phyloP scores from a whole-genome alignment of 1,140 invertebrate species.

The Macrobrachium rosenbergii region DNA sequence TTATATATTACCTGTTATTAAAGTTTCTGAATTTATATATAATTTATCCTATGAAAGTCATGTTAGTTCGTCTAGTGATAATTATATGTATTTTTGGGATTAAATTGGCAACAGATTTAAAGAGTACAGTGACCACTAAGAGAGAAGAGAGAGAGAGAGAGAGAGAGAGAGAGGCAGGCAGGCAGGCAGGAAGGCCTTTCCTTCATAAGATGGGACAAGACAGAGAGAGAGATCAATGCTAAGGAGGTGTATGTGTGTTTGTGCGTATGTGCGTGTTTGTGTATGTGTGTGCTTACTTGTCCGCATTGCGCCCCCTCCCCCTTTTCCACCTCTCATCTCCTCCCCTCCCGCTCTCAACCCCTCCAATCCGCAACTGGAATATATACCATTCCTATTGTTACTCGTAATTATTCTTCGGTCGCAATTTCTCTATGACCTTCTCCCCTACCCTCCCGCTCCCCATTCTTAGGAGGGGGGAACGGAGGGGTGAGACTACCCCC shows the following conservation, averaged over 20 bases:
- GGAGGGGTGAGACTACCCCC: too few relatives aligned
- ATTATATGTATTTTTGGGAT: too few relatives aligned
- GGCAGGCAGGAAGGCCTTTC: background rate
- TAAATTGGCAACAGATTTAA: too few relatives aligned
- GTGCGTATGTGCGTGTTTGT: background rate
- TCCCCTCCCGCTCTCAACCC: background rate
- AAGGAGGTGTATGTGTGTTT: background rate
- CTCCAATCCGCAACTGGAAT: background rate
- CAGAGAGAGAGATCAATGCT: background rate
- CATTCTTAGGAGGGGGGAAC: background rate
- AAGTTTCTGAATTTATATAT: too few relatives aligned
- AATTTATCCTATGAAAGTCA: too few relatives aligned
- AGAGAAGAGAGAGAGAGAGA: background rate
- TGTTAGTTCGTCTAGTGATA: too few relatives aligned
- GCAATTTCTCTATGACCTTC: background rate
- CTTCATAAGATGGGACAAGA: background rate
- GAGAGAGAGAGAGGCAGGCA: conserved; percentile 2
- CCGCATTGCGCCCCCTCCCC: background rate
- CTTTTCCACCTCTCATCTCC: background rate
- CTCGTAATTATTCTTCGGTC: background rate
- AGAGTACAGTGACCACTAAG: too few relatives aligned
- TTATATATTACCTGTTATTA: too few relatives aligned
- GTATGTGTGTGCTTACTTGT: background rate
- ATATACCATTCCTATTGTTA: too few relatives aligned
- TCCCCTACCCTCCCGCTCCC: background rate